Base-by-base conservation (phyloP, 2,888 invertebrate species). In the Cheilosia urbana region DNA sequence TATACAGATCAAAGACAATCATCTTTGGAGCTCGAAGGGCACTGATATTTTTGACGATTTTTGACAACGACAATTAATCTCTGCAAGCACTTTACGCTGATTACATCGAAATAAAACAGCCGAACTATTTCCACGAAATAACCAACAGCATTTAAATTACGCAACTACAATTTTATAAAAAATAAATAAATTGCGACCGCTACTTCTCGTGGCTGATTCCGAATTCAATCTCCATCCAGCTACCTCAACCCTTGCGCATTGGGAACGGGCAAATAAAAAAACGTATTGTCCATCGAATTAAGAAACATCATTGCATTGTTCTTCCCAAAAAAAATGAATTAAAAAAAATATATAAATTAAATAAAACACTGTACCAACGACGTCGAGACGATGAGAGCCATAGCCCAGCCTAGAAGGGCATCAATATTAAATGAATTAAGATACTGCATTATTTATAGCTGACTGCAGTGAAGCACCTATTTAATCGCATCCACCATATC, bases 361-460 rank as follows among this genome's bases (percentile, higher is more conserved):
- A 2, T 5, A 30, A 19, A 21, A 34, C 45, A 42, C 5, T 7
- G 1, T 27, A 42, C 6, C n/a, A 15, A 9, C n/a, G 42, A 9
- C n/a, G 42, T 30, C 49, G 30, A 30, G 24, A 51, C 27, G 4
- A 1, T 13, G 49, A 15, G 11, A 40, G 15, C 15, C n/a, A 0
- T 17, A 17, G 47, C 9, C 17, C 47, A 47, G 19, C 9, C 9
- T 19, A 30, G 2, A 63, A 55, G 34, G 4, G 13, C 47, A 37
- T 57, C 17, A 75, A 75, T 75, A 47, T 34, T 17, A 66, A 66
- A 58, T 51, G 27, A 66, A 57, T 55, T 17, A 34, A 75, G 49
- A 76, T 58, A n/a, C 57, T 37, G 47, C 57, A 75, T 34, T 40
- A 49, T 57, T 75, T 13, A 49, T 15, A 2, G 47, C 13, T 34